phyloP scores from a whole-genome alignment of 2,888 invertebrate species.

The Leucophenga montana region DNA sequence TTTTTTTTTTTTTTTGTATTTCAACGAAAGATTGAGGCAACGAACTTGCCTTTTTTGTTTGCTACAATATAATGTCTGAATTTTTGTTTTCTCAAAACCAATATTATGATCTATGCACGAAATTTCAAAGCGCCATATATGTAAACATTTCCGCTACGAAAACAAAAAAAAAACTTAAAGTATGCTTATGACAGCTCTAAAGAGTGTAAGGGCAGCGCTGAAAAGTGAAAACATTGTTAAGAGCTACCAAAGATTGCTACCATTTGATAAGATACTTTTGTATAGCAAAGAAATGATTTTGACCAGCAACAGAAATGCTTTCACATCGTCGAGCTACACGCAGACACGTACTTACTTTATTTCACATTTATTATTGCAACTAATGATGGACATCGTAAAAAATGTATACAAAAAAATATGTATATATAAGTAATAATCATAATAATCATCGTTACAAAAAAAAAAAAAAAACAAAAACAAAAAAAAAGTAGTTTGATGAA shows the following conservation, averaged over 20 bases:
- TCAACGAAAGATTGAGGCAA: too few species aligned
- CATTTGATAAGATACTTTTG: constrained; percentile 15
- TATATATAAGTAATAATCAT: background rate
- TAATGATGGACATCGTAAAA: constrained; percentile 55
- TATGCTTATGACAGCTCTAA: background rate
- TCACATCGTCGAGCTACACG: background rate
- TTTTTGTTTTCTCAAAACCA: constrained; percentile 18
- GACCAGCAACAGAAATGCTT: background rate
- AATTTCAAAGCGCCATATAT: background rate
- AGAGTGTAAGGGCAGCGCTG: constrained; percentile 1
- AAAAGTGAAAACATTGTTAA: constrained; percentile 17
- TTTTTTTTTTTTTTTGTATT: constrained; percentile 47
- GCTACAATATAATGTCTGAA: constrained; percentile 24
- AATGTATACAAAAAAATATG: background rate
- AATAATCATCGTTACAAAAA: background rate
- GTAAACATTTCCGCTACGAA: constrained; percentile 18
- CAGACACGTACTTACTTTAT: constrained; percentile 31
- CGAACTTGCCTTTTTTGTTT: too few species aligned
- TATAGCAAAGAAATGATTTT: background rate
- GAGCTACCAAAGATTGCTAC: constrained; percentile 5
- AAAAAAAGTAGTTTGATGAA: background rate
- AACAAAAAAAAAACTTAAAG: background rate
- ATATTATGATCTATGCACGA: constrained; percentile 54
- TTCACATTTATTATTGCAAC: constrained; percentile 57
- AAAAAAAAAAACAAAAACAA: constrained; percentile 1